A percentile compares a stretch with the other conserved stretches of the same genome.
These are phyloP conservation scores for Hypena proboscidalis DNA, from an alignment of 2,888 invertebrate species.

Conservation along the genomic window DNA sequence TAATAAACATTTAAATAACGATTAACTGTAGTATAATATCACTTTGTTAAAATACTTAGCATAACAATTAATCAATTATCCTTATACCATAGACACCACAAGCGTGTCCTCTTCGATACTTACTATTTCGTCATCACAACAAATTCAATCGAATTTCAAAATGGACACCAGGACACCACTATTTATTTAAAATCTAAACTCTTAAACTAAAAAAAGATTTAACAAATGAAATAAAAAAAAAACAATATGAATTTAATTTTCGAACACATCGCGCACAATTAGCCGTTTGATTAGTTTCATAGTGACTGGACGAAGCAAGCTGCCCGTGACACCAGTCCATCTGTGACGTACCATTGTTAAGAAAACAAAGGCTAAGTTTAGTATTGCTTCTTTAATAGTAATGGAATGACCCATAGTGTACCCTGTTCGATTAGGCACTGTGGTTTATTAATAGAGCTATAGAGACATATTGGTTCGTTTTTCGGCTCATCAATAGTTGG, in stretches of 20 bases:
- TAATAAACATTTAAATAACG: too few species aligned
- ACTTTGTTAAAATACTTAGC: too few species aligned
- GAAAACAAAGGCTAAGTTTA: constrained; percentile 33
- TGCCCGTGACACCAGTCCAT: constrained; percentile 33
- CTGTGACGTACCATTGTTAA: constrained; percentile 30
- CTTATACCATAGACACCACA: too few species aligned
- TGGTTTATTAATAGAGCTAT: constrained; percentile 5
- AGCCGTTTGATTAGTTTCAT: constrained; percentile 23
- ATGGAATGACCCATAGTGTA: constrained; percentile 25
- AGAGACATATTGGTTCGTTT: not conserved
- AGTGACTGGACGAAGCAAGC: constrained; percentile 12
- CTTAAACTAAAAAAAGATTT: too few species aligned
- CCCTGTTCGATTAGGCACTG: constrained; percentile 10
- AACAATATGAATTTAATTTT: too few species aligned
- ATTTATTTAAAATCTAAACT: not conserved
- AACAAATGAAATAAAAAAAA: too few species aligned
- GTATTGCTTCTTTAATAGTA: constrained; percentile 43
- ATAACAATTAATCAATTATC: too few species aligned
- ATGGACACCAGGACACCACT: not conserved
- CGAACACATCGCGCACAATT: constrained; percentile 16
- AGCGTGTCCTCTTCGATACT: not conserved
- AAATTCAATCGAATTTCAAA: not conserved
- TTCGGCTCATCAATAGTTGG: not conserved
- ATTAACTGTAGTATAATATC: too few species aligned
- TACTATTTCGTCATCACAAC: not conserved